A percentile compares a stretch with the other conserved stretches of the same genome.
Conservation (phyloP, 2,113 vertebrate species). For the Chinchilla lanigera region DNA sequence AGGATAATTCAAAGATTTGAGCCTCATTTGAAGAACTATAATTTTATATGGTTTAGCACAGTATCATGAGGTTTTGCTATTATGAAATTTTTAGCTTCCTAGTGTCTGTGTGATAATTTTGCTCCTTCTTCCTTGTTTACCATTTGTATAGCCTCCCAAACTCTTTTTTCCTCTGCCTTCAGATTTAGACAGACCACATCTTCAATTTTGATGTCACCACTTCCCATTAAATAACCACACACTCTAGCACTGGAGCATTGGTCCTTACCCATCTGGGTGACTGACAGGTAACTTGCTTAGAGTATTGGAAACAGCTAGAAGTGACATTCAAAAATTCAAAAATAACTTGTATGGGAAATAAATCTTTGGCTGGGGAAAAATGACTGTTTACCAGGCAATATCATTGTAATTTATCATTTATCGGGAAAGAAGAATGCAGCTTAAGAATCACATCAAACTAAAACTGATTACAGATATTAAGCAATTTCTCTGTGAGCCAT, state of each 20-base stretch:
- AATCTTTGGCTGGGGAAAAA: conserved; percentile 69
- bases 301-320: conserved; percentile 69
- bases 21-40: background rate
- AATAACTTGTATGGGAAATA: conserved; percentile 68
- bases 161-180: background rate
- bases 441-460: conserved; percentile 71
- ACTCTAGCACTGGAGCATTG: background rate
- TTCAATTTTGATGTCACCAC: conserved; percentile 25
- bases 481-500: conserved; percentile 63
- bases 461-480: conserved; percentile 78
- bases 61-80: background rate
- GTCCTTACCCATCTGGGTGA: background rate
- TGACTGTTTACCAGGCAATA: conserved; percentile 59
- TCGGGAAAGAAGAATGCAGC: conserved; percentile 71
- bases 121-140: background rate
- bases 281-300: conserved; percentile 69
- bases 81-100: background rate
- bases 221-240: conserved; percentile 63
- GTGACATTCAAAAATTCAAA: conserved; percentile 71
- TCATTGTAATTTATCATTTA: conserved; percentile 64
- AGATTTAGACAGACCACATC: conserved; percentile 9
- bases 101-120: background rate
- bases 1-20: background rate
- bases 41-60: background rate
- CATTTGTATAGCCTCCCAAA: background rate